Base-by-base conservation (phyloP, 2,888 invertebrate genomes). In the Lampropteryx suffumata region DNA sequence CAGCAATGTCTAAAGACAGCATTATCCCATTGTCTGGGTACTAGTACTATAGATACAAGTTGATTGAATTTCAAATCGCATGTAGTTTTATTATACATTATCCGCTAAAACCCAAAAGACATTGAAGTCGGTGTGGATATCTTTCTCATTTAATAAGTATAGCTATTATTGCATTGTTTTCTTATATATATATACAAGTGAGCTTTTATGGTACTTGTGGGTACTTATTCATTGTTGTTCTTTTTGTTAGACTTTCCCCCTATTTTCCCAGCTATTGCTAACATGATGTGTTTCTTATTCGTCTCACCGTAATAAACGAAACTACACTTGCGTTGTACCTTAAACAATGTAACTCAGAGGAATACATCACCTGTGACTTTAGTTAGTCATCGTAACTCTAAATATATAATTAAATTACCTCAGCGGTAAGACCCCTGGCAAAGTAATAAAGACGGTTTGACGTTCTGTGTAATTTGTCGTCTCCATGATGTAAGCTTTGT, bases 391-490 rank as follows among this genome's bases (percentile, higher is more conserved):
- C 58, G 64, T 50, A 29, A 55, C 34, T 47, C 37, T 41, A 62
- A 56, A 52, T 67, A 53, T 64, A 59, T 67, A 67, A 73, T 73
- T 68, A 75, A 69, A 59, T 64, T 63, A 70, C 41, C 61, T 41
- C 48, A 32, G 46, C 45, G 50, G 52, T 54, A 50, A 56, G 58
- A 63, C 50, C 56, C 59, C 47, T 61, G 45, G 72, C 78, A 72
- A 73, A 57, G 60, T 57, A 70, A 58, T 60, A 3, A 17, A 17
- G 17, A 17, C 17, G 17, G 17, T 17, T 66, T 67, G 63, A 65
- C 59, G 64, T 9, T 37, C 39, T 42, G 41, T 59, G 57, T 73
- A 65, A 72, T 71, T 67, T 66, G 67, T 67, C 51, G 53, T 52
- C 59, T 30, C 13, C 21, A 36, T 48, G 40, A 49, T 44, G 48